These are phyloP conservation scores for Agapostemon virescens DNA, from an alignment of 2,888 invertebrate species.

Conservation along the genomic window DNA sequence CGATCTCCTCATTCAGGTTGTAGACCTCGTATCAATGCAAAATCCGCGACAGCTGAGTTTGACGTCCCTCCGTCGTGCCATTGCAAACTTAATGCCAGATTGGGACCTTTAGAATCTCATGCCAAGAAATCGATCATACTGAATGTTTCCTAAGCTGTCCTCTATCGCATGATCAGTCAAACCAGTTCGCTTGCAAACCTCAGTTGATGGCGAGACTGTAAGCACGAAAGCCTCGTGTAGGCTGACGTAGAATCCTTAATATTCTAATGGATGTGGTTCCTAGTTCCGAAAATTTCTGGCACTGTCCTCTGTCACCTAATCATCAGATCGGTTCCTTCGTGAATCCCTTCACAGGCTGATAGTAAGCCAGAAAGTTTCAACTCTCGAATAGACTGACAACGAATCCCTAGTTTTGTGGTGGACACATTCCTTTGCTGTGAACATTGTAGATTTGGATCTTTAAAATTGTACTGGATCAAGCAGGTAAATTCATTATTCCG, in stretches of 20 bases:
- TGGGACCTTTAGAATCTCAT: background rate
- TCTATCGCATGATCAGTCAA: too few relatives aligned
- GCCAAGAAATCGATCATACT: background rate
- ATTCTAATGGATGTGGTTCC: conserved; percentile 49
- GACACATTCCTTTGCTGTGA: conserved; percentile 51
- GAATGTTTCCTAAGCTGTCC: too few relatives aligned
- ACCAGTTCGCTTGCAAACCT: too few relatives aligned
- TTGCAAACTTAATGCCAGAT: background rate
- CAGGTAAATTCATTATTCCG: too few relatives aligned
- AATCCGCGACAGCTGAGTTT: background rate
- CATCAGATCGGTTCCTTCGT: background rate
- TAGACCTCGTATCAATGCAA: background rate
- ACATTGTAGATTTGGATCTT: conserved; percentile 29
- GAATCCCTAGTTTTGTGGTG: conserved; percentile 44
- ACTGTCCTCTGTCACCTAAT: background rate
- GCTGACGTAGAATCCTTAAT: conserved; percentile 24
- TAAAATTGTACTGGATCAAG: too few relatives aligned
- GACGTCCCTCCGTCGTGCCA: background rate
- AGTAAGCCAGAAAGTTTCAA: background rate
- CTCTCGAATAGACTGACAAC: conserved; percentile 26
- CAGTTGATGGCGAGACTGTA: too few relatives aligned
- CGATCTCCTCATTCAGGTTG: background rate
- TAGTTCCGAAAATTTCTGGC: too few relatives aligned
- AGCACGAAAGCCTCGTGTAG: too few relatives aligned
- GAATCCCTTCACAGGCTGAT: background rate